Base-by-base conservation (phyloP, 2,797 vertebrate species). In the Dryobates pubescens region DNA sequence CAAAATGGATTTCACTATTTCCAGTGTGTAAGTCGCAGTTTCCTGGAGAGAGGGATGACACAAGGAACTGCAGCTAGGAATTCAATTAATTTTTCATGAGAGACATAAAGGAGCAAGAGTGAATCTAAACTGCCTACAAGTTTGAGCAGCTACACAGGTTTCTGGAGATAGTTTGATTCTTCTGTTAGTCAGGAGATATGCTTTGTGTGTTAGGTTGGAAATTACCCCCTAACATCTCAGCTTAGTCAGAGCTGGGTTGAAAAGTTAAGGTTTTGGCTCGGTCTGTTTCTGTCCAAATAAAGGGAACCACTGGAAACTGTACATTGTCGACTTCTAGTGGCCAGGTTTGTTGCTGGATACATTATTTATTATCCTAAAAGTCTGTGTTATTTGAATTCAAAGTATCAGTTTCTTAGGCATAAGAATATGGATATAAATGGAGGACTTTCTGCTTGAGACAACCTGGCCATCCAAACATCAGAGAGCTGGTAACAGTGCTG, bases 1-100 rank as follows among this genome's bases (percentile, higher is more conserved):
- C 88, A 84, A 73, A 92, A 83, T 53, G 34, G 15, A 78, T 88
- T 86, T 88, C 49, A 34, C 32, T n/a, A 22, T 81, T 58, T 82
- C 38, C 41, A 17, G 22, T 71, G 41, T 65, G 51, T 38, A 73
- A 78, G 61, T n/a, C 61, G 43, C 29, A 85, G 47, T 78, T 59
- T 54, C 74, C 91, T 54, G 11, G 77, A 90, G 59, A 36, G 24
- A 90, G 62, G 27, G 29, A 62, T 59, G 36, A 61, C 27, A 86
- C 2, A 0, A 82, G 15, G 68, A 89, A 45, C 12, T 72, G 24
- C 22, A 57, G 27, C 12, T 54, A 71, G 67, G 77, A 86, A 71
- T 6, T 17, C 2, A 2, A 32, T 0, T 92, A 27, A n/a, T 89
- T 85, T 88, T 92, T 80, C 36, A 77, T 77, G 29, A 61, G 12